Percentiles rank a stretch among this genome's conserved stretches.
phyloP scores from a whole-genome alignment of 23 tunicate genomes.

The Styela plicata region DNA sequence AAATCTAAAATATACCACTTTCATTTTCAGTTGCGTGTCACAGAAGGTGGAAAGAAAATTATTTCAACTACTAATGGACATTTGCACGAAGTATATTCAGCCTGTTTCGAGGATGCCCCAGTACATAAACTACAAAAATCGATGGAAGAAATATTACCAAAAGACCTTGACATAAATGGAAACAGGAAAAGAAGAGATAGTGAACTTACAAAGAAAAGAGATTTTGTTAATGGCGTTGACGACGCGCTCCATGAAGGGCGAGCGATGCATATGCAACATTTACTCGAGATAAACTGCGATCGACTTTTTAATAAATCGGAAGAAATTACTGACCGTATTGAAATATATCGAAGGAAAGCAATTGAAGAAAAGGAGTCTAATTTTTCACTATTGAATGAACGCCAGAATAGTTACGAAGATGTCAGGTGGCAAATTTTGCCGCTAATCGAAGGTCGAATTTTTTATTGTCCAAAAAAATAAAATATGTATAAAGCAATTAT shows the following conservation, averaged over 20 bases:
- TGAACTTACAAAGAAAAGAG: not conserved
- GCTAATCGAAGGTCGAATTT: constrained; percentile 52
- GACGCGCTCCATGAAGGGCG: not conserved
- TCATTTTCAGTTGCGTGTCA: not conserved
- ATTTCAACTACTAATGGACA: not conserved
- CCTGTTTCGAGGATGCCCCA: not conserved
- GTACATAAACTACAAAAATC: constrained; percentile 10
- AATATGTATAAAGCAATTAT: no score
- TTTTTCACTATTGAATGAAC: constrained; percentile 29
- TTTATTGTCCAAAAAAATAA: constrained; percentile 37
- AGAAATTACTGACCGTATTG: not conserved
- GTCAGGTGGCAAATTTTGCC: constrained; percentile 58
- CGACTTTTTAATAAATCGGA: not conserved
- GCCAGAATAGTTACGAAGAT: constrained; percentile 23
- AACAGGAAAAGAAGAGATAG: not conserved
- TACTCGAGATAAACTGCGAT: not conserved
- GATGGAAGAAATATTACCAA: not conserved
- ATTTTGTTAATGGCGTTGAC: not conserved
- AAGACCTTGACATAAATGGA: not conserved
- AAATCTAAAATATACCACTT: no score
- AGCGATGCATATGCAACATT: not conserved
- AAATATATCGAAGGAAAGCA: constrained; percentile 13
- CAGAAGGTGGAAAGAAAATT: not conserved
- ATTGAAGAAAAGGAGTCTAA: constrained; percentile 21
- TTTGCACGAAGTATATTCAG: constrained; percentile 15